Conservation (phyloP, 2,113 vertebrate species). For the Dicerorhinus sumatrensis region DNA sequence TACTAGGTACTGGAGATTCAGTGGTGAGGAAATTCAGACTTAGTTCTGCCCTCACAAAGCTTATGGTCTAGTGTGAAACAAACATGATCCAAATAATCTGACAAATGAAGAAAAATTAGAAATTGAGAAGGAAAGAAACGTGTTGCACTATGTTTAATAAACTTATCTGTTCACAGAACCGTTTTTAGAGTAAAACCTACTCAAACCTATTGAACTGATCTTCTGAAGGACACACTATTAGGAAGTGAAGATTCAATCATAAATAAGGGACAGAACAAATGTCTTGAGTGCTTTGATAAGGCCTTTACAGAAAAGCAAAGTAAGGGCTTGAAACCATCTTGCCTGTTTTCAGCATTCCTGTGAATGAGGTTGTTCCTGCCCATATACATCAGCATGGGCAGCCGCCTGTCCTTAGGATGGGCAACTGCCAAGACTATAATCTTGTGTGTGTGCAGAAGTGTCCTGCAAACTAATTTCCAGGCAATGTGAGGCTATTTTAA, state of each 20-base stretch:
- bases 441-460: background rate
- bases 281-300: background rate
- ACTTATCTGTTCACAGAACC: background rate
- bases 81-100: background rate
- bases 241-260: too few species aligned
- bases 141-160: background rate
- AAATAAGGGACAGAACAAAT: background rate
- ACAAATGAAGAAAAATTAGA: background rate
- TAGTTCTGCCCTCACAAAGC: background rate
- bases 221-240: background rate
- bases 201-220: background rate
- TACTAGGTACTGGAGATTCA: background rate
- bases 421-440: background rate
- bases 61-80: background rate
- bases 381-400: accelerated
- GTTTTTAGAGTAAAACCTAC: background rate
- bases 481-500: background rate
- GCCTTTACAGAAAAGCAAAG: background rate
- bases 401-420: background rate
- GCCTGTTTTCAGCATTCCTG: background rate
- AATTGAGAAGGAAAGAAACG: background rate
- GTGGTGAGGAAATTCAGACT: background rate
- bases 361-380: background rate
- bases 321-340: background rate
- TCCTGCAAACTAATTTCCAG: background rate